These are phyloP conservation scores for Spinus olivaceus DNA, from an alignment of 2,797 vertebrate genomes.

Conservation along the genomic window DNA sequence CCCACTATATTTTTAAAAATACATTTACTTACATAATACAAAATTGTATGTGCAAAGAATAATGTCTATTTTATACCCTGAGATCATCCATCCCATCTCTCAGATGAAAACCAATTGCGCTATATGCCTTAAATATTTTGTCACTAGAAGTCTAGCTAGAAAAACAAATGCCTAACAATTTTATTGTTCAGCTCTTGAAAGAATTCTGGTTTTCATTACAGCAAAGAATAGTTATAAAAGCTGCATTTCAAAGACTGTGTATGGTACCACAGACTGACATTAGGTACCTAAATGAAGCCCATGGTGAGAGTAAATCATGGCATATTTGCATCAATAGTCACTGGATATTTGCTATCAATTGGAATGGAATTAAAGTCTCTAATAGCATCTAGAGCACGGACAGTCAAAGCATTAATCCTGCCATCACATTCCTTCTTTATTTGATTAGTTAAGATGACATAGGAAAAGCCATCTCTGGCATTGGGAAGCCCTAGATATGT, in stretches of 20 bases:
- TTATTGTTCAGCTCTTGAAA: slow-evolving; percentile 19
- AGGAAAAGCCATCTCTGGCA: background rate
- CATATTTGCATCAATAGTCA: background rate
- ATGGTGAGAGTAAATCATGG: background rate
- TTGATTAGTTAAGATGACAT: slow-evolving; percentile 29
- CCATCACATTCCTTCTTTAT: background rate
- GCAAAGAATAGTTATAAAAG: slow-evolving; percentile 19
- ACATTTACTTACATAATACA: background rate
- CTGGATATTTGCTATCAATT: background rate
- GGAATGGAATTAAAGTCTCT: slow-evolving; percentile 1
- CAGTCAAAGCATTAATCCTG: background rate
- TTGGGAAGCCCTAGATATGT: background rate
- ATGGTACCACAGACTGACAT: background rate
- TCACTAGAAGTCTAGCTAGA: slow-evolving; percentile 46
- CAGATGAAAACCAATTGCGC: slow-evolving; percentile 24
- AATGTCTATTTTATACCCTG: background rate
- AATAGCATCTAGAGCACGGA: background rate
- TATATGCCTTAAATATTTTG: slow-evolving; percentile 38
- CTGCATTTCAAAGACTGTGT: background rate
- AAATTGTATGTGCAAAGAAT: background rate
- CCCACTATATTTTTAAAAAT: background rate
- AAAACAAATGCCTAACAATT: slow-evolving; percentile 38
- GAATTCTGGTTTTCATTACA: slow-evolving; percentile 65
- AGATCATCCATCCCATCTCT: background rate
- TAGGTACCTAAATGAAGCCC: background rate